Percentiles rank a stretch among this genome's conserved stretches.
Conservation (phyloP, 2,888 invertebrate species). For the Amphiduros pacificus region DNA sequence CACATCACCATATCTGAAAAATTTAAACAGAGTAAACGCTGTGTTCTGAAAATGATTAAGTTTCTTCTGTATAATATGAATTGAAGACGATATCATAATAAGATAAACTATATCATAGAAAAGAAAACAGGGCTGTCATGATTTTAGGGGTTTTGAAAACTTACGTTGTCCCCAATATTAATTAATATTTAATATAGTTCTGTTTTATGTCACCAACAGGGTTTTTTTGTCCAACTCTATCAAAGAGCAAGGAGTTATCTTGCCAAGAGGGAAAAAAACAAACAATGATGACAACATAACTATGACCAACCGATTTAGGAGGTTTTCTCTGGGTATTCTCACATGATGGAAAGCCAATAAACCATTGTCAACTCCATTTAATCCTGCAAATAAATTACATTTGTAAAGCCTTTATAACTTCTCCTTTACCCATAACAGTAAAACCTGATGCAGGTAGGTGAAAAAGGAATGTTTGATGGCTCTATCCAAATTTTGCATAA, state of each 20-base stretch:
- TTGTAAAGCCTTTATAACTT: too few species aligned
- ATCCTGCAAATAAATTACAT: slow-evolving; percentile 17
- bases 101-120: too few species aligned
- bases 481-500: too few species aligned
- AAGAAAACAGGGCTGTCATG: too few species aligned
- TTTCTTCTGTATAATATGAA: not conserved
- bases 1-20: slow-evolving; percentile 22
- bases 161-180: too few species aligned
- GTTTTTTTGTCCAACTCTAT: not conserved
- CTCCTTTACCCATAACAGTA: too few species aligned
- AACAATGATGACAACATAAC: not conserved
- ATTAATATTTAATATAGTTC: not conserved
- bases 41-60: not conserved
- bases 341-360: slow-evolving; percentile 18
- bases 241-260: too few species aligned
- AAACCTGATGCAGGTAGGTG: too few species aligned
- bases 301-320: slow-evolving; percentile 18
- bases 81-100: too few species aligned
- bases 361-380: slow-evolving; percentile 28
- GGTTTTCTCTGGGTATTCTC: slow-evolving; percentile 23
- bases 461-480: too few species aligned
- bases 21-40: not conserved
- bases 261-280: too few species aligned
- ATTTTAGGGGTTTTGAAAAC: too few species aligned
- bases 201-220: not conserved